Evolutionary conservation across 2,888 invertebrate species (phyloP), one percentile per base, ranked within the genome.

Genomic region (Charanyca ferruginea): DNA sequence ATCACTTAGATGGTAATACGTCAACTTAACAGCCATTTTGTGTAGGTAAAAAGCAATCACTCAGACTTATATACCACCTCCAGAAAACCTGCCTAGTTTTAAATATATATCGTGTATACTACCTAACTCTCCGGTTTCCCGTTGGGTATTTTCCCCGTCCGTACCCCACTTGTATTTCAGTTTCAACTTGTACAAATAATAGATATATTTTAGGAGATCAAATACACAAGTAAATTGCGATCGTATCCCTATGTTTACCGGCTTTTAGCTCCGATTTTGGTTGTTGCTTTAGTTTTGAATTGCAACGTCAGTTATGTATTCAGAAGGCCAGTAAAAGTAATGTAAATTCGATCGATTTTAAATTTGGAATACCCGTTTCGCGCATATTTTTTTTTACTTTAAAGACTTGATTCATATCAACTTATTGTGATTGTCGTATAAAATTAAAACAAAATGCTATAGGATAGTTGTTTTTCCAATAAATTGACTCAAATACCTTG

Each of bases 161-260:
- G 44, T 62, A 41, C 42, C 77, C 54, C 45, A 57, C 72, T 60
- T 77, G 25, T 52, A 35, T 77, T 73, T 64, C 55, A 77, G 52
- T 41, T 57, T 48, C 52, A 70, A 60, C 51, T 52, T 59, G 47
- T 44, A 44, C 71, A 73, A 70, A 77, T 48, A 63, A 53, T 48
- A 63, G 44, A 59, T 59, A 62, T 58, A 38, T 68, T 70, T 64
- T 59, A 51, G 38, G 44, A 22, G 63, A 70, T 52, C 72, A 70
- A 77, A 77, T 70, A 70, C 41, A 64, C 51, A 58, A 74, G 63
- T 51, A 63, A 48, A 70, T 59, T 59, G 58, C 25, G n/a, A 67
- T 52, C 51, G 54, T 52, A 47, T 45, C 16, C 63, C 11, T 32
- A 41, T 69, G 54, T 59, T 60, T 73, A 47, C 32, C 11, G 48